Evolutionary conservation across 2,797 vertebrate genomes (phyloP).

Genomic region (Diceros bicornis): DNA sequence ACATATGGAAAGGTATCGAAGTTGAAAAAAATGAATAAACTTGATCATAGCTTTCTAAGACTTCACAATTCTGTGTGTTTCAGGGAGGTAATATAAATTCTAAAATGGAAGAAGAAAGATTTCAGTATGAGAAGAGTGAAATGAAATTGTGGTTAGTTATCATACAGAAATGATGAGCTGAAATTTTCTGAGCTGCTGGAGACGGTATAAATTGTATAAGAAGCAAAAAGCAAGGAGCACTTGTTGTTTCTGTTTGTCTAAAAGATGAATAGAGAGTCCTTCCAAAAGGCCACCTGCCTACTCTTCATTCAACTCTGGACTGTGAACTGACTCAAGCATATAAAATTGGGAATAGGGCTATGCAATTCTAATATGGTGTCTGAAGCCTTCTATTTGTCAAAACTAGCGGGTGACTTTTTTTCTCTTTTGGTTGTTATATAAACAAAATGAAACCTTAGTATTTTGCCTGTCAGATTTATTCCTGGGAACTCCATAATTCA

Average conservation of each 20-base stretch:
- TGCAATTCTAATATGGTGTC: background rate
- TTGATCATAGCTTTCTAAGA: background rate
- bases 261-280: background rate
- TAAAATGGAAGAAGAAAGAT: background rate
- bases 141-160: constrained; percentile 35
- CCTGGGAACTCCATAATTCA: background rate
- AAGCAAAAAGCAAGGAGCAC: background rate
- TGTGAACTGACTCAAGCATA: background rate
- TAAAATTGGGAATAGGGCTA: background rate
- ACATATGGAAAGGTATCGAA: background rate
- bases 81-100: background rate
- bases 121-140: background rate
- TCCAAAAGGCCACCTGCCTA: background rate
- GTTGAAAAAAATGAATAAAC: background rate
- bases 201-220: background rate
- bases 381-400: background rate
- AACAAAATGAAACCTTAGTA: background rate
- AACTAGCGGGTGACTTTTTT: background rate
- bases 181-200: background rate
- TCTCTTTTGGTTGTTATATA: background rate
- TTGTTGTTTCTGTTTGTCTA: background rate
- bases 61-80: background rate
- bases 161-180: background rate
- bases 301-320: background rate
- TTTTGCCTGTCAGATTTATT: background rate